Percentiles rank a stretch among this genome's conserved stretches.
Conservation (phyloP, 2,113 vertebrate genomes). For the Atlantisia rogersi region DNA sequence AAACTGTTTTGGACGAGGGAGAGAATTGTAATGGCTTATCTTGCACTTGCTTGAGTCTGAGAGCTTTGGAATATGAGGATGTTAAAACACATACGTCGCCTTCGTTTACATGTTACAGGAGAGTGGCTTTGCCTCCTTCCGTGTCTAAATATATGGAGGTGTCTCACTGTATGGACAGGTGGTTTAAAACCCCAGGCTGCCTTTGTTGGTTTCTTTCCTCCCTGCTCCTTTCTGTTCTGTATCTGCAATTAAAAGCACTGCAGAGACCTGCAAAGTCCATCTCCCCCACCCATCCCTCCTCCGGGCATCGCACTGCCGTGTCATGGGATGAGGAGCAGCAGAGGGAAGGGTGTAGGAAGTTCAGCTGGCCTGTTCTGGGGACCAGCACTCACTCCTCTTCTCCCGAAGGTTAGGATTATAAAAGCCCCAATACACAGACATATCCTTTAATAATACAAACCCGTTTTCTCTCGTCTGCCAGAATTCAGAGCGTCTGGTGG, state of each 20-base stretch:
- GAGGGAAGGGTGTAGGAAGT: not conserved
- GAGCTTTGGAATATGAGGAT: slow-evolving; percentile 5
- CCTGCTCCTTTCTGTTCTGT: not conserved
- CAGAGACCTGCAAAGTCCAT: not conserved
- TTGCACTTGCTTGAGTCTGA: not conserved
- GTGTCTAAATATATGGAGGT: not conserved
- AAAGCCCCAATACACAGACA: not conserved
- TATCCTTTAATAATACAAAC: slow-evolving; percentile 51
- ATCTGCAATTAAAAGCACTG: slow-evolving; percentile 29
- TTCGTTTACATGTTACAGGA: not conserved
- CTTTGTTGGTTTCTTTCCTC: not conserved
- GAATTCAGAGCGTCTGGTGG: slow-evolving; percentile 64
- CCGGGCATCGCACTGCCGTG: fast-evolving
- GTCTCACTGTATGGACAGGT: not conserved
- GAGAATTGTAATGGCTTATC: slow-evolving; percentile 27
- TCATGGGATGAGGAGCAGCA: not conserved
- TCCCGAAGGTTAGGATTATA: not conserved
- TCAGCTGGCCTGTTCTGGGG: not conserved
- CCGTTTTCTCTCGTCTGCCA: slow-evolving; percentile 38
- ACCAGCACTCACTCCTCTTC: not conserved
- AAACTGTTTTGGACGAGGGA: slow-evolving; percentile 25
- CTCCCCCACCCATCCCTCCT: not conserved
- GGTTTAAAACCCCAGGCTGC: slow-evolving; percentile 5
- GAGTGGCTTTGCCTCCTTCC: not conserved
- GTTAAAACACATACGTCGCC: not conserved